Percentiles rank a stretch among this genome's conserved stretches.
Evolutionary conservation across 2,888 invertebrate genomes (phyloP).

Genomic region (Athalia rosae): DNA sequence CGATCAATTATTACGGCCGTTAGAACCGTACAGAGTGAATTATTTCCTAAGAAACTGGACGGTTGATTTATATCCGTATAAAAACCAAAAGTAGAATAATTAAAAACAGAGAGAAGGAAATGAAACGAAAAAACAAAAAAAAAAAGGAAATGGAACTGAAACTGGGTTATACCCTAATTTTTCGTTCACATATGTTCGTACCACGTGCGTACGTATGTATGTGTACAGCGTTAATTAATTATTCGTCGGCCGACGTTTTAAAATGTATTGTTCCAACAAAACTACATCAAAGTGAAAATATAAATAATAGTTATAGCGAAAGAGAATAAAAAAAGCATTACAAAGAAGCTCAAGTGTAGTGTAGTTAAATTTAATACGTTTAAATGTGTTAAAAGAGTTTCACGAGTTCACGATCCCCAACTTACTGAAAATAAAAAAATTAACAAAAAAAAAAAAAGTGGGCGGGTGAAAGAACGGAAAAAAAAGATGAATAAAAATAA

Average conservation of each 20-base stretch:
- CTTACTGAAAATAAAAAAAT: background rate
- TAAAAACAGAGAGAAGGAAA: too few species aligned
- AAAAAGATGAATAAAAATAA: too few species aligned
- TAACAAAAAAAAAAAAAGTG: background rate
- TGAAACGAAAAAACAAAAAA: background rate
- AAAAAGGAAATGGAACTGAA: background rate
- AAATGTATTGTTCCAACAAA: background rate
- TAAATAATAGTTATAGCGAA: background rate
- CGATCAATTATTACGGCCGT: too few species aligned
- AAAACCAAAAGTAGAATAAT: too few species aligned
- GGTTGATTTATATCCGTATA: too few species aligned
- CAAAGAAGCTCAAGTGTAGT: background rate
- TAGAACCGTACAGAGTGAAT: too few species aligned
- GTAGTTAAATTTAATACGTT: slow-evolving; percentile 35
- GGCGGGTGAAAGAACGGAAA: too few species aligned
- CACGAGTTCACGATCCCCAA: slow-evolving; percentile 4
- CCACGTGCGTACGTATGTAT: background rate
- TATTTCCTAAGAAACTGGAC: too few species aligned
- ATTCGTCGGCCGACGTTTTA: slow-evolving; percentile 5
- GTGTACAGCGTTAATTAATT: slow-evolving; percentile 5
- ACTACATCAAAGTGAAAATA: background rate
- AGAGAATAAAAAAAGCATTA: background rate
- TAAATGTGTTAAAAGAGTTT: slow-evolving; percentile 25
- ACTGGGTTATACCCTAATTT: too few species aligned
- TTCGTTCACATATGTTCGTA: background rate